Evolutionary conservation across 2,797 vertebrate genomes (phyloP), one percentile per base, ranked within the genome.

Genomic region (Anguilla obscura): DNA sequence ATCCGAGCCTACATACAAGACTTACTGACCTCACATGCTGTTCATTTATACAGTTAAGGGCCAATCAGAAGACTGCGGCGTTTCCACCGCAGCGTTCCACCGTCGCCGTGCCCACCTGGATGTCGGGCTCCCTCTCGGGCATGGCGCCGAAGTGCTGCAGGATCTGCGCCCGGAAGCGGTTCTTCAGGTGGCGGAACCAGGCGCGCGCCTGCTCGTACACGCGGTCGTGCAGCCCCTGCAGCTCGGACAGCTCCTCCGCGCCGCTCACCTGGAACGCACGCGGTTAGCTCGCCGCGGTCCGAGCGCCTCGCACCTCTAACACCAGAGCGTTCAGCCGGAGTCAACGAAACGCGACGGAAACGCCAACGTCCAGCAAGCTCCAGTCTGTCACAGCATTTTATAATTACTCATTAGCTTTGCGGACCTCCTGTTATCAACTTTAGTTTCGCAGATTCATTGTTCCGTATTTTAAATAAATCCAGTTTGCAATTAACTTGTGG

Each of bases 171-270:
- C 99, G 99, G 92, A 97, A 97, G 0, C 99, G 95, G 85, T 98
- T 97, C 98, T 99, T 99, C 93, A 99, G 95, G 91, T 97, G 99
- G 98, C 89, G 98, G 97, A 98, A 99, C 98, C 82, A 99, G 91
- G 69, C 21, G 45, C 84, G 10, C 1, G 69, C 79, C 58, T 89
- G 85, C 16, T 30, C 52, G 36, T 85, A 69, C 66, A 94, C 94
- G 94, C 96, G 93, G 88, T 99, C 96, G 16, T 99, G 98, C 82
- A 99, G 96, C 36, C 96, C 95, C 90, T 95, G 95, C 45, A 99
- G 95, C 88, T 93, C 95, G 88, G 93, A 91, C 10, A 97, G 92
- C 87, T 98, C 95, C 80, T 95, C 94, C 50, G 93, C 94, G 88
- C 96, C 93, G 84, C 96, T 95, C 92, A 98, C 97, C 97, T 98